Percentiles rank a stretch among this genome's conserved stretches.
Conservation (phyloP, 2,797 vertebrate genomes). For the Fistularia tabacaria region DNA sequence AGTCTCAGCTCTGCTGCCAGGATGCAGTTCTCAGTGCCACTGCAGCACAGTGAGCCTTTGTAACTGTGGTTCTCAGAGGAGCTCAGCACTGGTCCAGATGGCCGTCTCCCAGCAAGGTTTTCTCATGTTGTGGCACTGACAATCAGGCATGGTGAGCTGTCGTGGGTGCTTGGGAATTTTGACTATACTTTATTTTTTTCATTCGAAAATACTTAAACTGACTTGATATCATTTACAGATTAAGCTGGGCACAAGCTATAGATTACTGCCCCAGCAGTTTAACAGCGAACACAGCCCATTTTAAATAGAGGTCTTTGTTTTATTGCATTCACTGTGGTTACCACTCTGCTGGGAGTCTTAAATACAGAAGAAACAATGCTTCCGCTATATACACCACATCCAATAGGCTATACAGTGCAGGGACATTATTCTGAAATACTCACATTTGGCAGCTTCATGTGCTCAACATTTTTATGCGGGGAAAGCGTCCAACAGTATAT, state of each 20-base stretch:
- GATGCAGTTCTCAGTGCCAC: conserved; percentile 44
- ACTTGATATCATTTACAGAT: conserved; percentile 43
- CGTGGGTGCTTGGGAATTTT: conserved; percentile 28
- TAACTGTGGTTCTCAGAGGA: conserved; percentile 49
- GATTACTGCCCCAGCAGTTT: conserved; percentile 42
- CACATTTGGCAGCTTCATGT: conserved; percentile 26
- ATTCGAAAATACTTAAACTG: conserved; percentile 39
- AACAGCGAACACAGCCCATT: conserved; percentile 52
- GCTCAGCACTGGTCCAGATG: conserved; percentile 52
- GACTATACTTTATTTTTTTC: conserved; percentile 15
- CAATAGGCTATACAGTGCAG: conserved; percentile 28
- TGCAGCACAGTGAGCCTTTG: conserved; percentile 63
- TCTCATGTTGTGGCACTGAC: conserved; percentile 49
- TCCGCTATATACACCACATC: conserved; percentile 52
- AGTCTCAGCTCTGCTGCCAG: conserved; percentile 53
- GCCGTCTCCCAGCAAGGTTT: conserved; percentile 40
- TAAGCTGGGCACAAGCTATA: conserved; percentile 27
- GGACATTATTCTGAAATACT: conserved; percentile 17
- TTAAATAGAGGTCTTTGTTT: conserved; percentile 64
- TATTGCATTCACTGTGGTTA: conserved; percentile 54
- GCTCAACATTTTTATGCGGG: conserved; percentile 9
- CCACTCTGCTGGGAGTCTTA: conserved; percentile 57
- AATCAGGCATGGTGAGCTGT: conserved; percentile 28
- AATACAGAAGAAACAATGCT: conserved; percentile 62
- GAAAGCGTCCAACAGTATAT: no score